Base-by-base conservation (phyloP, 2,113 vertebrate species). In the Tympanuchus pallidicinctus region DNA sequence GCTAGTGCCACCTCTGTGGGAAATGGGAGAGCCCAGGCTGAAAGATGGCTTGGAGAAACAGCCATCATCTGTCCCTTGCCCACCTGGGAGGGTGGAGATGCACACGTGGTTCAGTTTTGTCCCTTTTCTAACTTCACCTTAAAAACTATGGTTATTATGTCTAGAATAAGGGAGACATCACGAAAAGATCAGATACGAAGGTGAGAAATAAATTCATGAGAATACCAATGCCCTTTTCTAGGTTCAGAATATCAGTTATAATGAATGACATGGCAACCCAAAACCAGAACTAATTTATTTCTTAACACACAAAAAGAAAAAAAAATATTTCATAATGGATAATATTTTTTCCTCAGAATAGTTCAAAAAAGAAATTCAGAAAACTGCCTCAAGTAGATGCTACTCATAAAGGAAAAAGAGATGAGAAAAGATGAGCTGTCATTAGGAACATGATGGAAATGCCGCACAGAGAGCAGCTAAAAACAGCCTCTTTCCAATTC, bases 381-480 rank as follows among this genome's bases (percentile, higher is more conserved):
- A 75, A 42, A 40, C 16, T 70, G 50, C 6, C 63, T 84, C 52
- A 84, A 38, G 60, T 42, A 80, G 40, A 66, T 30, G 11, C 11
- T 57, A 57, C 24, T 47, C 54, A 52, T 12, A 54, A 73, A 66
- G 16, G n/a, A 43, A 56, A 30, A 75, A 43, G 38, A 43, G 3
- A 5, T 30, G n/a, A 72, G 38, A 65, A 25, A 56, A 79, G n/a
- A 80, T 22, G 34, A 56, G 30, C 8, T 2, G 0, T 56, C 50
- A 71, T 34, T 42, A 54, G 25, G 21, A 88, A 5, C 28, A 22
- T 10, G 40, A 77, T 21, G 22, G 50, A 77, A 85, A 77, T 2
- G 0, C 15, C 1, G 0, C 15, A 48, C 8, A 48, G 57, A 0
- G 0, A 71, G 17, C 25, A 81, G 27, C 32, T 56, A 50, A 76